Conservation (phyloP, 1,140 invertebrate genomes). For the Heterodera schachtii region DNA sequence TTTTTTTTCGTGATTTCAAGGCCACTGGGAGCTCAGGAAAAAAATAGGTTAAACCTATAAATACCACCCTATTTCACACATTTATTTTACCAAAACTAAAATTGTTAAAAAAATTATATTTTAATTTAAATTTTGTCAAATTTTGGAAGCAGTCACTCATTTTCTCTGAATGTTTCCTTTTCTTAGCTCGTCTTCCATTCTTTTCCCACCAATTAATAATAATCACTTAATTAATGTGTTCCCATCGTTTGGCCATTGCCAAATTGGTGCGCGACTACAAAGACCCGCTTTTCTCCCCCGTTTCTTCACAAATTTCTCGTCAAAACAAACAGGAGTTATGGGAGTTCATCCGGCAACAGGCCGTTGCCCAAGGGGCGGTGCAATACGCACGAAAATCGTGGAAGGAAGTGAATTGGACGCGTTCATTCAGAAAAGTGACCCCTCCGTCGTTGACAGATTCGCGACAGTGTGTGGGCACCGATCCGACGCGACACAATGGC, state of each 20-base stretch:
- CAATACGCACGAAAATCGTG: constrained; percentile 26
- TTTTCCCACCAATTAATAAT: no score
- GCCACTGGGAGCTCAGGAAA: no score
- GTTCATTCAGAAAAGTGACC: background rate
- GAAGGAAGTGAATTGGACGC: constrained; percentile 24
- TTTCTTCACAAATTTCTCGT: constrained; percentile 24
- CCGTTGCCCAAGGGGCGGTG: constrained; percentile 19
- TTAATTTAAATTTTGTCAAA: no score
- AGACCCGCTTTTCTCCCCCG: constrained; percentile 22
- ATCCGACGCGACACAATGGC: constrained; percentile 29
- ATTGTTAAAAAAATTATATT: no score
- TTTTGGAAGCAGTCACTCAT: no score
- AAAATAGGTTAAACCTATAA: no score
- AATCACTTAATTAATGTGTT: constrained; percentile 12
- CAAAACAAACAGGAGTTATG: constrained; percentile 24
- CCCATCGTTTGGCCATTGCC: constrained; percentile 25
- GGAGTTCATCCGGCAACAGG: constrained; percentile 29
- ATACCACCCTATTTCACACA: no score
- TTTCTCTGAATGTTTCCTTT: no score
- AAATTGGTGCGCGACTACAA: constrained; percentile 30
- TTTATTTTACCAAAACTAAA: no score
- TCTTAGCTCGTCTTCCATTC: no score
- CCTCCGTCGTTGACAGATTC: constrained; percentile 11
- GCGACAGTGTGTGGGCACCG: constrained; percentile 27
- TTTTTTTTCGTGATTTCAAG: no score